These are phyloP conservation scores for Lagria hirta DNA, from an alignment of 2,888 invertebrate genomes.

Conservation along the genomic window DNA sequence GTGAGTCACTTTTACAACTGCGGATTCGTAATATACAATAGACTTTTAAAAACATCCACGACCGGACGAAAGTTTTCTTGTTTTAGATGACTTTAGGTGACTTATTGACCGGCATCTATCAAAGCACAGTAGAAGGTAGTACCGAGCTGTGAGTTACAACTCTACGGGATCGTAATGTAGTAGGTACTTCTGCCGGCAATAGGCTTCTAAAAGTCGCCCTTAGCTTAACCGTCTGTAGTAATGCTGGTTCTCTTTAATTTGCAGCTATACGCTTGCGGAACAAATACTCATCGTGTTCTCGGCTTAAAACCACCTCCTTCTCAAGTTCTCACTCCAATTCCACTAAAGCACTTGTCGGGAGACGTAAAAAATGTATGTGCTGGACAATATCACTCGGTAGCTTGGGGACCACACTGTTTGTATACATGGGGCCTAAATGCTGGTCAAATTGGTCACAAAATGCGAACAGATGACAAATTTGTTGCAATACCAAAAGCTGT, in stretches of 20 bases:
- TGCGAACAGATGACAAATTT: conserved; percentile 47
- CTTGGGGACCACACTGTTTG: conserved; percentile 62
- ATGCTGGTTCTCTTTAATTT: conserved; percentile 6
- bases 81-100: too few relatives aligned
- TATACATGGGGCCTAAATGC: conserved; percentile 82
- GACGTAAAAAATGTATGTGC: conserved; percentile 61
- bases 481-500: conserved; percentile 58
- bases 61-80: too few relatives aligned
- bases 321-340: conserved; percentile 54
- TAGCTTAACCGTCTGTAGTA: too few relatives aligned
- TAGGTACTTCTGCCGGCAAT: too few relatives aligned
- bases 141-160: too few relatives aligned
- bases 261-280: conserved; percentile 64
- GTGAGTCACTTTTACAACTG: too few relatives aligned
- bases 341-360: conserved; percentile 48
- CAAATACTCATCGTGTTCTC: conserved; percentile 66
- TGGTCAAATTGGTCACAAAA: conserved; percentile 76
- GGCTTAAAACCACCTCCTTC: conserved; percentile 60
- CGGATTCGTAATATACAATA: too few relatives aligned
- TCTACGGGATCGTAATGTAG: too few relatives aligned
- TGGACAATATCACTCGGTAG: conserved; percentile 71
- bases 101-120: too few relatives aligned
- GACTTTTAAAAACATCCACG: too few relatives aligned
- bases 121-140: too few relatives aligned
- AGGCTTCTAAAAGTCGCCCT: too few relatives aligned